phyloP scores from a whole-genome alignment of 2,888 invertebrate genomes.

The Hetaerina titia region DNA sequence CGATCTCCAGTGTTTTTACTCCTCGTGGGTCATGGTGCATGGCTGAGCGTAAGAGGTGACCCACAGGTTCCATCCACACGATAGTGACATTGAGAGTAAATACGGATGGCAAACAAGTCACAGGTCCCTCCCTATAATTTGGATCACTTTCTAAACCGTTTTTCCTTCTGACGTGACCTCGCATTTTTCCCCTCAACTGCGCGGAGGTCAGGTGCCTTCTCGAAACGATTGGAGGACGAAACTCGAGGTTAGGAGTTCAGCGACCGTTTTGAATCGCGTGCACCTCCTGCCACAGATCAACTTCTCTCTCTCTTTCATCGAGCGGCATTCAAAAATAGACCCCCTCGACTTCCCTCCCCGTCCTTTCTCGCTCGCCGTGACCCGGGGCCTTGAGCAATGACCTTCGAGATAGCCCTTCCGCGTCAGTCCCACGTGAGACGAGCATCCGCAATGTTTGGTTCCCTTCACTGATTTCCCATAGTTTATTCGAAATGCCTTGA shows the following conservation, averaged over 20 bases:
- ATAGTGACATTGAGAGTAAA: not conserved
- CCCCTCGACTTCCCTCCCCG: not conserved
- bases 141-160: not conserved
- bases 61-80: not conserved
- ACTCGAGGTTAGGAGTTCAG: not conserved
- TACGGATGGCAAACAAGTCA: not conserved
- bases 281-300: slow-evolving; percentile 20
- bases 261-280: slow-evolving; percentile 28
- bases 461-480: not conserved
- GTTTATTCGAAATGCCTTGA: no score
- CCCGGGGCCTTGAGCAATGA: not conserved
- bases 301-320: not conserved
- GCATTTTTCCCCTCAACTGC: not conserved
- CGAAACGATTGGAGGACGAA: not conserved
- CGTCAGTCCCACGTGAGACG: not conserved
- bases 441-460: no score
- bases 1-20: no score
- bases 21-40: no score
- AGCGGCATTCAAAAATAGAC: not conserved
- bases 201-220: not conserved
- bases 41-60: not conserved
- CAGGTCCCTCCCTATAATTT: not conserved
- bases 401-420: not conserved
- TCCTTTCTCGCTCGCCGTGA: not conserved
- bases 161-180: not conserved